Evolutionary conservation across 1,140 invertebrate species (phyloP).

Genomic region (Microplitis mediator): DNA sequence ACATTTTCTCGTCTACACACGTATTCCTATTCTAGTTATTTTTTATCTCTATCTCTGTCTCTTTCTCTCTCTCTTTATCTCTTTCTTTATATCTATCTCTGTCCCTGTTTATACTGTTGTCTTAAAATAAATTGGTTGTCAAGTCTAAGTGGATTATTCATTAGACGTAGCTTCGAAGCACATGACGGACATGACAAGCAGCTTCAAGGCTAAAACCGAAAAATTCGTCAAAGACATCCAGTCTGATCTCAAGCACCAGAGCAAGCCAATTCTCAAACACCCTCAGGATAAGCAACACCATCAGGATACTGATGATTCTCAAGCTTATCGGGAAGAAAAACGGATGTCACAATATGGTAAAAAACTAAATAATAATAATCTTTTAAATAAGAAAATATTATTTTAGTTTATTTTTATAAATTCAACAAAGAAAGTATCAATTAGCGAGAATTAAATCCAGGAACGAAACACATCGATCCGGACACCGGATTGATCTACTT

Average conservation of each 20-base stretch:
- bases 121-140: constrained; percentile 10
- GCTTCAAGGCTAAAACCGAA: constrained; percentile 74
- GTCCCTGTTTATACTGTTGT: neutral
- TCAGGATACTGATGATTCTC: constrained; percentile 64
- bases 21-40: neutral
- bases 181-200: constrained; percentile 71
- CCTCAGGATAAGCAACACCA: constrained; percentile 42
- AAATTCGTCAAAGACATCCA: constrained; percentile 72
- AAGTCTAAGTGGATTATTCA: constrained; percentile 45
- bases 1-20: too few species aligned
- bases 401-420: too few species aligned
- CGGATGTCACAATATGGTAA: constrained; percentile 75
- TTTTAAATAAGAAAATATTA: neutral
- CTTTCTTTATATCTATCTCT: constrained; percentile 20
- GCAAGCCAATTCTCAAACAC: constrained; percentile 65
- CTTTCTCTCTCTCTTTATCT: constrained; percentile 11
- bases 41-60: neutral
- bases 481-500: constrained; percentile 80
- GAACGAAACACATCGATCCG: constrained; percentile 78
- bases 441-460: constrained; percentile 53
- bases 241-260: constrained; percentile 64
- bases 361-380: neutral
- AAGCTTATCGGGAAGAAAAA: constrained; percentile 74
- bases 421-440: neutral
- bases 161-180: constrained; percentile 67